Conservation (phyloP, 2,888 invertebrate genomes). For the Cephus pygmeus region DNA sequence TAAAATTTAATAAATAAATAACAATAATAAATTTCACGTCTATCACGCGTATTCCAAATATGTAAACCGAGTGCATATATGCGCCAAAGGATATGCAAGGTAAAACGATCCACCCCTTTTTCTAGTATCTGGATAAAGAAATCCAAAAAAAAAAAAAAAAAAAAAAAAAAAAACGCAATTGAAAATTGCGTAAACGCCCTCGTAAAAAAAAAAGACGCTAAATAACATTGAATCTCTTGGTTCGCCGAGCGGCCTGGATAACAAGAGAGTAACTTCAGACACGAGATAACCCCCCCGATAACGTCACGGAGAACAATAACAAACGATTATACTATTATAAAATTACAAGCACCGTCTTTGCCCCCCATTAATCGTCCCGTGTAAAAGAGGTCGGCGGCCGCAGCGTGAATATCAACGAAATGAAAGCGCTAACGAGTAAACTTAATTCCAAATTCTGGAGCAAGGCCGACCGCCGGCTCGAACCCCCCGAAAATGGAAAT, state of each 20-base stretch:
- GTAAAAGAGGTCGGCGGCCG: neutral
- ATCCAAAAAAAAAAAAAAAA: conserved; percentile 13
- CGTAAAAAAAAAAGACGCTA: neutral
- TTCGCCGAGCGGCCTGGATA: neutral
- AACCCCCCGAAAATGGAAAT: conserved; percentile 15
- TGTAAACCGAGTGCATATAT: neutral
- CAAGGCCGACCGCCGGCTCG: conserved; percentile 6
- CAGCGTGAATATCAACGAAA: conserved; percentile 18
- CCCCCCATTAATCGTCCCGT: neutral
- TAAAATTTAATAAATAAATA: neutral
- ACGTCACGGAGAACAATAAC: neutral
- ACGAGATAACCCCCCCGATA: neutral
- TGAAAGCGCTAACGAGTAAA: conserved; percentile 24
- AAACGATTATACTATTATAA: neutral
- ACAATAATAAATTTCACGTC: neutral
- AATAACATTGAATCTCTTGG: neutral
- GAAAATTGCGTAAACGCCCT: neutral
- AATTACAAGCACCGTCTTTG: neutral
- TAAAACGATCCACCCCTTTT: conserved; percentile 27
- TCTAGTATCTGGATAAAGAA: conserved; percentile 38
- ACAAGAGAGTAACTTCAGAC: neutral
- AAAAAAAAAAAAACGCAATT: neutral
- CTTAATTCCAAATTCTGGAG: conserved; percentile 21
- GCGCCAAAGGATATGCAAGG: conserved; percentile 23
- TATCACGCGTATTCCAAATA: neutral